Evolutionary conservation across 1,140 invertebrate species (phyloP).

Genomic region (Bradysia coprophila): DNA sequence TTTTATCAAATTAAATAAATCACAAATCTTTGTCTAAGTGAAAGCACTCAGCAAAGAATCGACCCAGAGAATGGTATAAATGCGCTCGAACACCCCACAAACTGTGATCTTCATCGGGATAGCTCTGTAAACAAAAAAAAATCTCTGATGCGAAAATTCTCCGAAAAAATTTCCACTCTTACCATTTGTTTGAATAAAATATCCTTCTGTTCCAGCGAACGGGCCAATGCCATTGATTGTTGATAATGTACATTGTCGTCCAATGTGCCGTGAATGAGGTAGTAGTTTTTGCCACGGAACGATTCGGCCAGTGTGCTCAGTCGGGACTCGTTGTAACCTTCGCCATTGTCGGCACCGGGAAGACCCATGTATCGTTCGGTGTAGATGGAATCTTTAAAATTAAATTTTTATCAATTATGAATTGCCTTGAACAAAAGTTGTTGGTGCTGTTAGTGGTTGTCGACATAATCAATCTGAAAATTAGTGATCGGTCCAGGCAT

Average conservation of each 20-base stretch:
- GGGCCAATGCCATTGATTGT: slow-evolving; percentile 77
- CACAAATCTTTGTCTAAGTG: slow-evolving; percentile 1
- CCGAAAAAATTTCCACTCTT: slow-evolving; percentile 9
- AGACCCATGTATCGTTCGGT: slow-evolving; percentile 89
- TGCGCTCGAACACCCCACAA: slow-evolving; percentile 58
- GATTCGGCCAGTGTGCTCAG: slow-evolving; percentile 46
- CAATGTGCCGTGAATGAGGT: slow-evolving; percentile 79
- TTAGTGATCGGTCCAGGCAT: too few species aligned
- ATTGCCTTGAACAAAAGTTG: too few species aligned
- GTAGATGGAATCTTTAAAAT: slow-evolving; percentile 57
- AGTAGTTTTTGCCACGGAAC: slow-evolving; percentile 52
- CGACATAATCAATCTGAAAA: too few species aligned
- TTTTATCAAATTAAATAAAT: not conserved
- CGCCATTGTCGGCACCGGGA: slow-evolving; percentile 51
- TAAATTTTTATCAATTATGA: not conserved
- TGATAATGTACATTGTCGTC: slow-evolving; percentile 95
- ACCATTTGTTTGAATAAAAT: slow-evolving; percentile 83
- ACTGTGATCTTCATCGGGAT: slow-evolving; percentile 82
- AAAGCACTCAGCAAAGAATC: slow-evolving; percentile 72
- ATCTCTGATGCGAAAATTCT: not conserved
- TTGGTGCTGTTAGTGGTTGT: too few species aligned
- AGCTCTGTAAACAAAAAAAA: slow-evolving; percentile 40
- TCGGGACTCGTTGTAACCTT: slow-evolving; percentile 59
- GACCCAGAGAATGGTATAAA: slow-evolving; percentile 74
- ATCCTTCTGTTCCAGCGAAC: slow-evolving; percentile 64